Conservation (phyloP, 2,888 invertebrate species). For the Drosophila cognata region DNA sequence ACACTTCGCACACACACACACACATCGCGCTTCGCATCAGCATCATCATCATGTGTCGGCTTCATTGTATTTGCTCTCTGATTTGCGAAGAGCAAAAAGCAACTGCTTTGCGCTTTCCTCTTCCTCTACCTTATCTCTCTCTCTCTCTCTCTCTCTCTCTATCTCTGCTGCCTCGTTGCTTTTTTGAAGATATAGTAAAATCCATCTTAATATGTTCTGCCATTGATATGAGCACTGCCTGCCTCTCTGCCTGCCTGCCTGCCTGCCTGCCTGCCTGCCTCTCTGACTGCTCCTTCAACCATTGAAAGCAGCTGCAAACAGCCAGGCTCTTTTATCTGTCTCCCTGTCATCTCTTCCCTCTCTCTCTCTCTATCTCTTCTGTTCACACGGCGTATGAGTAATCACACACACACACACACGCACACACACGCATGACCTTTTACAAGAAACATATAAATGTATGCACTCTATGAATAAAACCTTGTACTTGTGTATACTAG, state of each 20-base stretch:
- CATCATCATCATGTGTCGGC: conserved; percentile 61
- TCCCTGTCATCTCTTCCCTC: conserved; percentile 6
- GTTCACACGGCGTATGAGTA: conserved; percentile 68
- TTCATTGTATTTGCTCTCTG: conserved; percentile 77
- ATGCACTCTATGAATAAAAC: conserved; percentile 10
- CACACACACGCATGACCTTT: conserved; percentile 65
- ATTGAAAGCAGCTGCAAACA: conserved; percentile 25
- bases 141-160: neutral
- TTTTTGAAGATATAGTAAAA: conserved; percentile 43
- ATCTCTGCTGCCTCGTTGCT: neutral
- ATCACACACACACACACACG: conserved; percentile 64
- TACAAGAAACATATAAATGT: conserved; percentile 23
- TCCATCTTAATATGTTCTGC: conserved; percentile 70
- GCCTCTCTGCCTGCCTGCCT: neutral
- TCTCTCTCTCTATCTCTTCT: neutral
- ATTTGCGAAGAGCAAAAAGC: conserved; percentile 66
- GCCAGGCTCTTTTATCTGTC: conserved; percentile 42
- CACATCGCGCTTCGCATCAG: conserved; percentile 15
- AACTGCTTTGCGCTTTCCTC: conserved; percentile 5
- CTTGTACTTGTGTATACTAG: conserved; percentile 40
- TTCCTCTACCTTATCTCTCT: neutral
- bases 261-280: conserved; percentile 8
- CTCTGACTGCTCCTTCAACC: conserved; percentile 25
- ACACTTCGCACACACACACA: conserved; percentile 10
- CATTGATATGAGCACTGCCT: conserved; percentile 62